phyloP scores from a whole-genome alignment of 2,888 invertebrate genomes.

The Drosophila cognata region DNA sequence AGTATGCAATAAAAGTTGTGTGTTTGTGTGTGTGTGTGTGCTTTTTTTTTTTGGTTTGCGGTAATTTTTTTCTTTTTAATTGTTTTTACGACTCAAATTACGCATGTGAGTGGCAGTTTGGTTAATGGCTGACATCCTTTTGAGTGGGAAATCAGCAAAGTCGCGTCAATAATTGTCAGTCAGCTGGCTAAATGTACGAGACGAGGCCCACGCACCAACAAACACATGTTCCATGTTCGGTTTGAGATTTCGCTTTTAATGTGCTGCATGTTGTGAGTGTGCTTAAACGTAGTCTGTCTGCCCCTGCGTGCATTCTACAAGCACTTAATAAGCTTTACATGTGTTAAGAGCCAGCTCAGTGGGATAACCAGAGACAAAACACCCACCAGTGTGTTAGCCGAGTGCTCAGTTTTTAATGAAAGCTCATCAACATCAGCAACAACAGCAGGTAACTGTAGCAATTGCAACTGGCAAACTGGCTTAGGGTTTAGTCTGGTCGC shows the following conservation, averaged over 20 bases:
- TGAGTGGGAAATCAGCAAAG: slow-evolving; percentile 59
- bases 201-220: slow-evolving; percentile 4
- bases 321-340: slow-evolving; percentile 63
- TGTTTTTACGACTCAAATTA: slow-evolving; percentile 54
- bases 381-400: background rate
- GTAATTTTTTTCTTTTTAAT: slow-evolving; percentile 33
- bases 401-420: slow-evolving; percentile 71
- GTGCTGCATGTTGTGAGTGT: slow-evolving; percentile 19
- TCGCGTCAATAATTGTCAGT: slow-evolving; percentile 58
- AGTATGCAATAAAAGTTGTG: slow-evolving; percentile 54
- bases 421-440: slow-evolving; percentile 65
- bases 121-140: slow-evolving; percentile 63
- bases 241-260: slow-evolving; percentile 32
- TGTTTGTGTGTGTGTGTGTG: background rate
- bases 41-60: background rate
- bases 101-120: slow-evolving; percentile 53
- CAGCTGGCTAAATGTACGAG: slow-evolving; percentile 35
- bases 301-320: slow-evolving; percentile 39
- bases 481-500: slow-evolving; percentile 31
- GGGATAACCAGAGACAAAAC: slow-evolving; percentile 6
- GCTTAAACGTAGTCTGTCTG: slow-evolving; percentile 37
- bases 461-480: slow-evolving; percentile 20
- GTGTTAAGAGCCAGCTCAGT: slow-evolving; percentile 43
- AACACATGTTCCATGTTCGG: background rate
- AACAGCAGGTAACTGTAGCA: slow-evolving; percentile 40